phyloP scores from a whole-genome alignment of 1,140 invertebrate genomes.

The Pseudomyrmex dendroicus region DNA sequence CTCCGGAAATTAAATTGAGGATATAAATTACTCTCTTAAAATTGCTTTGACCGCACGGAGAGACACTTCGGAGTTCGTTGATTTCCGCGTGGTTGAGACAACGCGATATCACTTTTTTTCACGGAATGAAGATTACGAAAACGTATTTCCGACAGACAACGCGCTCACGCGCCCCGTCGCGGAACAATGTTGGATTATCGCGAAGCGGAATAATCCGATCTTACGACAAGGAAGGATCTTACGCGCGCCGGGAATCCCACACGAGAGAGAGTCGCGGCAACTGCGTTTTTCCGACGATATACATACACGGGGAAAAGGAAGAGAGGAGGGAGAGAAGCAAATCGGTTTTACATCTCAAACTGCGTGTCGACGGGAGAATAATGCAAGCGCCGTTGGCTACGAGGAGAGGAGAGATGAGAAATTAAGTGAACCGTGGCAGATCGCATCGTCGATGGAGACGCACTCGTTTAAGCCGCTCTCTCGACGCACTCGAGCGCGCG shows the following conservation, averaged over 20 bases:
- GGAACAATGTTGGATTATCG: conserved; percentile 58
- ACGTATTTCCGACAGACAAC: conserved; percentile 46
- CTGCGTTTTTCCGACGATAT: conserved; percentile 13
- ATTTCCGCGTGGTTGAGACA: background rate
- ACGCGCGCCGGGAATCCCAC: conserved; percentile 23
- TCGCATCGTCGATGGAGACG: conserved; percentile 66
- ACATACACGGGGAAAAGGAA: conserved; percentile 31
- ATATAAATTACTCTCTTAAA: background rate
- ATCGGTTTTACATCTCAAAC: conserved; percentile 66
- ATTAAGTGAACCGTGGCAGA: conserved; percentile 74
- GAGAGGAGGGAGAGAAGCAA: conserved; percentile 53
- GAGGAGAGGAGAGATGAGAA: conserved; percentile 67
- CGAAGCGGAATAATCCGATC: conserved; percentile 57
- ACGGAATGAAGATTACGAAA: conserved; percentile 38
- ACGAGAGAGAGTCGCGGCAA: background rate
- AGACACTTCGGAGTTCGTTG: background rate
- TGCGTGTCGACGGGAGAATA: conserved; percentile 62
- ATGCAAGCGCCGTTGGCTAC: conserved; percentile 58
- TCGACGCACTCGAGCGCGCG: conserved; percentile 61
- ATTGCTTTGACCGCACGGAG: background rate
- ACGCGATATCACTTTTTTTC: conserved; percentile 11
- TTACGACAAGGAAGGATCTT: conserved; percentile 46
- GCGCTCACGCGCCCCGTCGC: background rate
- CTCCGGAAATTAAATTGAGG: background rate
- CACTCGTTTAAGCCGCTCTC: conserved; percentile 68